Conservation (phyloP, 1,140 invertebrate species). For the Saccostrea echinata region DNA sequence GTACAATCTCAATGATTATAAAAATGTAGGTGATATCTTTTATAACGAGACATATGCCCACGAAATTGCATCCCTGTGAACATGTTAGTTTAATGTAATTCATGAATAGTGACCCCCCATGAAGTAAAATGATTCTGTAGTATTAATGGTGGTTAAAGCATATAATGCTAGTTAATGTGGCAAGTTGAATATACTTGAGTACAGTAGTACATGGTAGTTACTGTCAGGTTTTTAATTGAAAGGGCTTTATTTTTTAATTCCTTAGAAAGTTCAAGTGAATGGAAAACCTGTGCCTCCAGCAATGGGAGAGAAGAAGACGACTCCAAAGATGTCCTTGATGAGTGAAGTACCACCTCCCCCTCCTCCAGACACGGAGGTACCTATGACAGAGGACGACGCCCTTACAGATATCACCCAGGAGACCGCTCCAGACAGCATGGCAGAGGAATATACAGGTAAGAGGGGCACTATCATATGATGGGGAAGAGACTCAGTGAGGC, state of each 20-base stretch:
- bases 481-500: too few species aligned
- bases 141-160: too few species aligned
- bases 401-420: slow-evolving; percentile 65
- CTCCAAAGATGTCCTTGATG: background rate
- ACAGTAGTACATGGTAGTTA: background rate
- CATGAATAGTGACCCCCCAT: too few species aligned
- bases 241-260: background rate
- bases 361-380: slow-evolving; percentile 45
- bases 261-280: slow-evolving; percentile 69
- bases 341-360: background rate
- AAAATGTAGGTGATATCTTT: too few species aligned
- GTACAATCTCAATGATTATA: too few species aligned
- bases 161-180: too few species aligned
- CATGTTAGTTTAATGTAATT: too few species aligned
- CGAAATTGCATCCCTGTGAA: too few species aligned
- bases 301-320: background rate
- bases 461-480: too few species aligned
- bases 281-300: background rate
- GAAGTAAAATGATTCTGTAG: too few species aligned
- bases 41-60: too few species aligned
- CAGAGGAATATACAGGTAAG: background rate
- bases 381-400: slow-evolving; percentile 64
- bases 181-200: too few species aligned
- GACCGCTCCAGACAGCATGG: background rate
- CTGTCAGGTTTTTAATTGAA: background rate